These are phyloP conservation scores for Donacobius atricapilla DNA, from an alignment of 2,113 vertebrate species.

Conservation along the genomic window DNA sequence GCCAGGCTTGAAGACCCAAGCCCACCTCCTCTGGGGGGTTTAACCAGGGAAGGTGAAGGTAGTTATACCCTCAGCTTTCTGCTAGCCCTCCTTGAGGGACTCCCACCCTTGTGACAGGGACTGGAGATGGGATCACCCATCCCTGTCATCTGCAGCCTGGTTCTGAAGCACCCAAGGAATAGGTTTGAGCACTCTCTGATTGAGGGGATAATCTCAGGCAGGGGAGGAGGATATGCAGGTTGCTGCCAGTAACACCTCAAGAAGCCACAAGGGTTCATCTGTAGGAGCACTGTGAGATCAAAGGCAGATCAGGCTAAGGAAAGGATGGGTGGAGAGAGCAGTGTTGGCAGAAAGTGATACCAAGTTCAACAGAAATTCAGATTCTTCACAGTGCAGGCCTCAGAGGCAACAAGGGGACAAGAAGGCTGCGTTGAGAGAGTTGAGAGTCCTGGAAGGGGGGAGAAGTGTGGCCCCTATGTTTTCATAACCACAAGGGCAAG, in stretches of 20 bases:
- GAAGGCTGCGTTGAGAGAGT: neutral
- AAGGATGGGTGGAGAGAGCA: neutral
- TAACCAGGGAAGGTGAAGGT: neutral
- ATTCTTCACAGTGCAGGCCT: neutral
- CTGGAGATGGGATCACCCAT: neutral
- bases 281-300: neutral
- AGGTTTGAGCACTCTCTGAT: neutral
- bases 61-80: neutral
- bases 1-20: neutral
- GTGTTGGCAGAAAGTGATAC: neutral
- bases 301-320: neutral
- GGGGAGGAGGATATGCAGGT: neutral
- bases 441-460: neutral
- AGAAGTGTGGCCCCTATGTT: neutral
- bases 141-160: neutral
- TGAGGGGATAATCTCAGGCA: neutral
- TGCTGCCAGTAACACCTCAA: neutral
- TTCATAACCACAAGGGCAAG: neutral
- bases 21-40: neutral
- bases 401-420: rapidly evolving
- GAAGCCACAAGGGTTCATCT: neutral
- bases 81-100: neutral
- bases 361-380: neutral
- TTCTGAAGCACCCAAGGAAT: neutral
- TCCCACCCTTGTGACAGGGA: neutral